These are phyloP conservation scores for Rhimphoctona megacephalus DNA, from an alignment of 2,888 invertebrate species.

Conservation along the genomic window DNA sequence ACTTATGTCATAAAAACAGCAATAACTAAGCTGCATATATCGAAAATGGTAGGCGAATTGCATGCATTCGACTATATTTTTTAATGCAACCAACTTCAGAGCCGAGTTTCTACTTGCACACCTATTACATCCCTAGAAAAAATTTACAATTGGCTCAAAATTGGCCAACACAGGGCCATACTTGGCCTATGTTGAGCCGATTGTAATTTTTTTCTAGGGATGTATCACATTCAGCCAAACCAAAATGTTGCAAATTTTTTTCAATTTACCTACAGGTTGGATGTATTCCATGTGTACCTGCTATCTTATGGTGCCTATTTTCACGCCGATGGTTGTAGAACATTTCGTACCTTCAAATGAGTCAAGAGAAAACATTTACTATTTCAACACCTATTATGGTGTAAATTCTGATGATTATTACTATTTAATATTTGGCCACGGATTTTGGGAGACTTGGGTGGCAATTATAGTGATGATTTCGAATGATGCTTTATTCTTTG, in stretches of 20 bases:
- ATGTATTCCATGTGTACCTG: conserved; percentile 6
- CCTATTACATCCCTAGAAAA: no score
- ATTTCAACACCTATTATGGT: conserved; percentile 67
- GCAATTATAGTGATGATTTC: conserved; percentile 53
- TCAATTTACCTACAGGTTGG: background rate
- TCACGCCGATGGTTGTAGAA: conserved; percentile 65
- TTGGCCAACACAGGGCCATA: no score
- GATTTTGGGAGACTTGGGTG: conserved; percentile 38
- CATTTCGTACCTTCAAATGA: conserved; percentile 64
- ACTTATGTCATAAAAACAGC: no score
- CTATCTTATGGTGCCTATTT: conserved; percentile 25
- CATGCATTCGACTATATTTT: no score
- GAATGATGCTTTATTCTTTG: conserved; percentile 54
- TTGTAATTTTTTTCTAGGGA: no score
- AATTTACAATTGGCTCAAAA: no score
- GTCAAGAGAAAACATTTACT: conserved; percentile 58
- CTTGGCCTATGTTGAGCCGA: no score
- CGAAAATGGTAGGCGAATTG: no score
- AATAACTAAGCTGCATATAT: no score
- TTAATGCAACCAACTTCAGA: no score
- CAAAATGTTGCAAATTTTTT: background rate
- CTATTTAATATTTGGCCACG: conserved; percentile 55
- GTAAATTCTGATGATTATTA: conserved; percentile 71
- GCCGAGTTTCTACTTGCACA: no score
- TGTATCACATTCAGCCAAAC: background rate